These are phyloP conservation scores for Papilio protenor DNA, from an alignment of 2,888 invertebrate species.

Conservation along the genomic window DNA sequence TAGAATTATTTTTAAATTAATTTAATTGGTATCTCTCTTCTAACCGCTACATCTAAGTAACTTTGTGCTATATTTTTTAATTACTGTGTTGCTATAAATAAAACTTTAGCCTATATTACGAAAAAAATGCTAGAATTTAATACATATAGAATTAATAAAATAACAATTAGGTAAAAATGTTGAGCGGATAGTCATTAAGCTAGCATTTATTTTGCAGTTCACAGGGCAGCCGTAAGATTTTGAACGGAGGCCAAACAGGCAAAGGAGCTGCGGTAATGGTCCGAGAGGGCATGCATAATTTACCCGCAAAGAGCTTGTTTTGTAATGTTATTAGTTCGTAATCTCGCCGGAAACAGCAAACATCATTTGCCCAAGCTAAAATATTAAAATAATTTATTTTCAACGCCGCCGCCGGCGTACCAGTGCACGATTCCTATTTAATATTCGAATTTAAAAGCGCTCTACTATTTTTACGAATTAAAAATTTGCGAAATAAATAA, in stretches of 20 bases:
- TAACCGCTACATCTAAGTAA: no score
- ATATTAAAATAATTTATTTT: conserved; percentile 82
- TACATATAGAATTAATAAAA: conserved; percentile 2
- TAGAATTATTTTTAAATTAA: conserved; percentile 15
- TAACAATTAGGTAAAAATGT: conserved; percentile 18
- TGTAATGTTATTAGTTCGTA: conserved; percentile 84
- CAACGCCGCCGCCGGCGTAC: conserved; percentile 60
- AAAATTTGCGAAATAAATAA: neutral
- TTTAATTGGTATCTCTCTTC: neutral
- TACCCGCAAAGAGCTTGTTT: conserved; percentile 81
- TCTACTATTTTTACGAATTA: conserved; percentile 24
- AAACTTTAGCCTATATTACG: neutral
- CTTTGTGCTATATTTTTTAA: neutral
- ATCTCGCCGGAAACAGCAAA: conserved; percentile 80
- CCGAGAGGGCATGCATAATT: conserved; percentile 84
- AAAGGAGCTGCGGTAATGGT: conserved; percentile 76
- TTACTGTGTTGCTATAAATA: neutral
- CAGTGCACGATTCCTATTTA: conserved; percentile 57
- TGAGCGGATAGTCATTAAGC: conserved; percentile 38
- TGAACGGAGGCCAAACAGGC: conserved; percentile 67
- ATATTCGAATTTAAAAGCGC: conserved; percentile 54
- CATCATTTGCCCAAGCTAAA: conserved; percentile 76
- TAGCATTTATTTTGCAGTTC: conserved; percentile 56
- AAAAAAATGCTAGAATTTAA: neutral
- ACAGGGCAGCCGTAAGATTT: conserved; percentile 68